Conservation (phyloP, 2,888 invertebrate genomes). For the Idaea aversata region DNA sequence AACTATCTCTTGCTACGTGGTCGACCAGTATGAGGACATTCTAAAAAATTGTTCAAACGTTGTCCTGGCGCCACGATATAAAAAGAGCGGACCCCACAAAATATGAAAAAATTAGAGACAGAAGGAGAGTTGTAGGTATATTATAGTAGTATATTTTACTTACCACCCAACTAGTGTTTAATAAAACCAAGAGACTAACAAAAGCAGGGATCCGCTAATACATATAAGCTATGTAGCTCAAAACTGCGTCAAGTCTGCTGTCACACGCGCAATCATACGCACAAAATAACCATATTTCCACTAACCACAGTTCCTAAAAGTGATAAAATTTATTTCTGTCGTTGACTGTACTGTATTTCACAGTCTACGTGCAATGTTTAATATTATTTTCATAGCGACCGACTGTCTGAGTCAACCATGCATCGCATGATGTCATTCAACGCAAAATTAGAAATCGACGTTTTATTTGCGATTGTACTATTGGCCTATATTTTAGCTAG, state of each 20-base stretch:
- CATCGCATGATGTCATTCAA: constrained; percentile 40
- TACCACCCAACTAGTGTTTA: too few species aligned
- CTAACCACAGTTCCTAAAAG: neutral
- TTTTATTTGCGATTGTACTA: constrained; percentile 6
- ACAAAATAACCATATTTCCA: neutral
- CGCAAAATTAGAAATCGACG: constrained; percentile 40
- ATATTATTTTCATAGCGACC: constrained; percentile 17
- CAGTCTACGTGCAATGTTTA: constrained; percentile 1
- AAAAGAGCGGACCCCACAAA: too few species aligned
- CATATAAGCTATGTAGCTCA: too few species aligned
- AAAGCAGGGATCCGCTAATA: too few species aligned
- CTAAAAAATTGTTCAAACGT: too few species aligned
- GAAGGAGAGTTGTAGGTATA: too few species aligned
- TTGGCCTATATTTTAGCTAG: neutral
- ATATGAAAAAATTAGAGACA: too few species aligned
- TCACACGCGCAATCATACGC: neutral
- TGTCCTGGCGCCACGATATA: too few species aligned
- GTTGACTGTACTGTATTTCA: neutral
- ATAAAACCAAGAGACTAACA: too few species aligned
- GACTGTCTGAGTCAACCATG: constrained; percentile 35
- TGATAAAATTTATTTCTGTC: neutral
- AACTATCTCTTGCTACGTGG: too few species aligned
- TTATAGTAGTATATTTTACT: too few species aligned
- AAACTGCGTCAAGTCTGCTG: neutral
- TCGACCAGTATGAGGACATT: too few species aligned